These are phyloP conservation scores for Myotis planiceps DNA, from an alignment of 2,797 vertebrate genomes.

Conservation along the genomic window DNA sequence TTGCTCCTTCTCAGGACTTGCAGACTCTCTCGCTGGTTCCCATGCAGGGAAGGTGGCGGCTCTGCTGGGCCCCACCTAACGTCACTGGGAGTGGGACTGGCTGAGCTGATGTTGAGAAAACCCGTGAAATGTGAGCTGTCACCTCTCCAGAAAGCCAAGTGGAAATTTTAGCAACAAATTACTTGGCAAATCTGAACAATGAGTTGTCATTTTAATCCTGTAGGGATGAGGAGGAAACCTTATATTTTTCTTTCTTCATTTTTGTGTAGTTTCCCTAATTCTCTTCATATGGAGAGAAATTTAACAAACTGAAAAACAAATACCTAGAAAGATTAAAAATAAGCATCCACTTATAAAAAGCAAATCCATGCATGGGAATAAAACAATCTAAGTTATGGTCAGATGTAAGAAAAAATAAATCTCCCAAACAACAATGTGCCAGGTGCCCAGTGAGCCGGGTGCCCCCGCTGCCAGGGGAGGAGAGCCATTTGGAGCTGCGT, in stretches of 20 bases:
- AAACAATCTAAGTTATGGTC: background rate
- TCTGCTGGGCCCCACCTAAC: background rate
- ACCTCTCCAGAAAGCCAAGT: background rate
- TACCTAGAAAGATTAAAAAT: background rate
- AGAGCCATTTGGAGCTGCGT: background rate
- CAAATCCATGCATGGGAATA: background rate
- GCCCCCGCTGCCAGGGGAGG: rapidly evolving
- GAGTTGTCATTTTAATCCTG: background rate
- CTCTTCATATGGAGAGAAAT: background rate
- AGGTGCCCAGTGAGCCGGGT: no score
- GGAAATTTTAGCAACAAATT: background rate
- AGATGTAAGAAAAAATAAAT: background rate
- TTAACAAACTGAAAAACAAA: background rate
- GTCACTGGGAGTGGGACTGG: no score
- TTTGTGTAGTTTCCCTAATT: background rate
- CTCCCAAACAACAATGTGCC: background rate
- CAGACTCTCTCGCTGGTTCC: background rate
- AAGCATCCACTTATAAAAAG: background rate
- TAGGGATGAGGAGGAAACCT: background rate
- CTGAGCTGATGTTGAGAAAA: background rate
- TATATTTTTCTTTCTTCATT: background rate
- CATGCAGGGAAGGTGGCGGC: background rate
- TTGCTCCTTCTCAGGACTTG: background rate
- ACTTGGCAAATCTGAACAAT: background rate
- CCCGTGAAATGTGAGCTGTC: rapidly evolving